These are phyloP conservation scores for Spea bombifrons DNA, from an alignment of 2,113 vertebrate genomes.

Conservation along the genomic window DNA sequence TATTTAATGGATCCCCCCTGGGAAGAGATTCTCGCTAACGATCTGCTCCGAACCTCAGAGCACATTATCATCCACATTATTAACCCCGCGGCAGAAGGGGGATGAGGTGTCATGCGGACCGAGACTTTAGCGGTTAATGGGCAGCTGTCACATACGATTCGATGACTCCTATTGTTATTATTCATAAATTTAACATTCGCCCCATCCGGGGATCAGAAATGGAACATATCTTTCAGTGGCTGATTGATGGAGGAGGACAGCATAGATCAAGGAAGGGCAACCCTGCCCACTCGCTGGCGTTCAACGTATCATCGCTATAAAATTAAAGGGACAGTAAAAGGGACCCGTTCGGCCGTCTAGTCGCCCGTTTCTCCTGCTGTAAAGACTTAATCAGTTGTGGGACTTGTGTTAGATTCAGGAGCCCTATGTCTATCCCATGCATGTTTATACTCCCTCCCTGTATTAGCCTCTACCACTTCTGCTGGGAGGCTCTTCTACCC, in stretches of 20 bases:
- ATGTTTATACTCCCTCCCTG: too few relatives aligned
- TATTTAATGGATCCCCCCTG: constrained; percentile 41
- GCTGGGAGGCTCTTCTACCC: too few relatives aligned
- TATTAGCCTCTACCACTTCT: too few relatives aligned
- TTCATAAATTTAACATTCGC: constrained; percentile 1
- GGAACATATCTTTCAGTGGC: neutral
- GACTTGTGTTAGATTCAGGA: too few relatives aligned
- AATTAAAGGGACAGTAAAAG: too few relatives aligned
- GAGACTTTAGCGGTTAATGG: neutral
- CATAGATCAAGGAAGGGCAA: neutral
- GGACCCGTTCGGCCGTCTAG: too few relatives aligned
- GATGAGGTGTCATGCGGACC: neutral
- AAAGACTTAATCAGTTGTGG: too few relatives aligned
- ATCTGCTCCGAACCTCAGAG: neutral
- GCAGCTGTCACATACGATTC: constrained; percentile 30
- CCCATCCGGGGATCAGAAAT: constrained; percentile 5
- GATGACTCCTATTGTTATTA: constrained; percentile 23
- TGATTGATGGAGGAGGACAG: neutral
- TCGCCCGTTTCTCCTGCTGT: too few relatives aligned
- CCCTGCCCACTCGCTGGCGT: too few relatives aligned
- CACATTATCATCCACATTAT: constrained; percentile 7
- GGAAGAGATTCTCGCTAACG: constrained; percentile 24
- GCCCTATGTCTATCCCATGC: too few relatives aligned
- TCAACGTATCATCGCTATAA: too few relatives aligned
- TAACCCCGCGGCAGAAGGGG: neutral